Evolutionary conservation across 2,888 invertebrate genomes (phyloP).

Genomic region (Phasia obesa): DNA sequence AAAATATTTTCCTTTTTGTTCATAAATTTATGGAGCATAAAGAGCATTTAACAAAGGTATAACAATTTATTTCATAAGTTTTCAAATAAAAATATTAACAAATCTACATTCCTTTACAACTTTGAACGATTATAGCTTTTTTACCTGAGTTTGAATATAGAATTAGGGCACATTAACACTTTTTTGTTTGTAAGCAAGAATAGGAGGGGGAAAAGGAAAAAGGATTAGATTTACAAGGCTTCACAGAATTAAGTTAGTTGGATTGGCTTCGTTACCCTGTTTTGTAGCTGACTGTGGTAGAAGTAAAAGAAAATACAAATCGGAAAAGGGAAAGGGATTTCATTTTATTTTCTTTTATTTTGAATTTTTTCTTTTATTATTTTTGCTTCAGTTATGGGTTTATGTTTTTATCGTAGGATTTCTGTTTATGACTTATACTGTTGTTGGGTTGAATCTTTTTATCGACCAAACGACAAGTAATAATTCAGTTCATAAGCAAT

Average conservation of each 20-base stretch:
- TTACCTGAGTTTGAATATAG: not conserved
- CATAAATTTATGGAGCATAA: conserved; percentile 1
- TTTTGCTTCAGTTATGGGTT: too few relatives aligned
- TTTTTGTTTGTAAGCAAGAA: not conserved
- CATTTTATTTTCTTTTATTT: too few relatives aligned
- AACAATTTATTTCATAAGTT: conserved; percentile 20
- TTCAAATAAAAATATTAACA: conserved; percentile 21
- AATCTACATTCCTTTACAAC: not conserved
- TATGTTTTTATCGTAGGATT: too few relatives aligned
- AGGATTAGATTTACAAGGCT: too few relatives aligned
- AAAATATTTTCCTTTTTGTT: not conserved
- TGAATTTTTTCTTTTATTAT: too few relatives aligned
- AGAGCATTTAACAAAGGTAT: conserved; percentile 31
- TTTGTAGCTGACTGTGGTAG: too few relatives aligned
- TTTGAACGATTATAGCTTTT: not conserved
- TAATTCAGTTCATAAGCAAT: conserved; percentile 37
- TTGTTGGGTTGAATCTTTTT: conserved; percentile 13
- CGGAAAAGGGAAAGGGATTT: too few relatives aligned
- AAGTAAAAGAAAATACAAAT: too few relatives aligned
- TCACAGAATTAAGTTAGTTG: too few relatives aligned
- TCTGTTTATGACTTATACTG: not conserved
- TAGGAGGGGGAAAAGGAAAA: too few relatives aligned
- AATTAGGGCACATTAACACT: not conserved
- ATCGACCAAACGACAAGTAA: not conserved
- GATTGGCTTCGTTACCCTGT: too few relatives aligned